Percentiles rank a stretch among this genome's conserved stretches.
These are phyloP conservation scores for Strix uralensis DNA, from an alignment of 2,113 vertebrate genomes.

Conservation along the genomic window DNA sequence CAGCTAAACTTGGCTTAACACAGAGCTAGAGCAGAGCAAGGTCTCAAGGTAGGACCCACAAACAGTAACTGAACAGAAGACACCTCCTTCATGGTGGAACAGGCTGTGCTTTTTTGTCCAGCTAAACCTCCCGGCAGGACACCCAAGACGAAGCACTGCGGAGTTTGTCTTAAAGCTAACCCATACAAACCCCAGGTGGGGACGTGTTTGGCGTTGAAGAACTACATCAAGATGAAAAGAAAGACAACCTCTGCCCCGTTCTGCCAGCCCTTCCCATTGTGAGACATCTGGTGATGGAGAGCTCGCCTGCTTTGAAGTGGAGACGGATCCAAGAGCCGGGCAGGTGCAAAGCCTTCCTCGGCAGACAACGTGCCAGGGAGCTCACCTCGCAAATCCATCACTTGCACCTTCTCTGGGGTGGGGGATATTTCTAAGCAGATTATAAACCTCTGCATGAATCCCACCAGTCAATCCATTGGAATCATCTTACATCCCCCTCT, in stretches of 20 bases:
- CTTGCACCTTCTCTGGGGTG: background rate
- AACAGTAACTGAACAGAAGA: background rate
- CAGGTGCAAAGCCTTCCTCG: background rate
- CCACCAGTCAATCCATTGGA: background rate
- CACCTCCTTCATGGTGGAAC: background rate
- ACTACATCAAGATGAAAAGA: background rate
- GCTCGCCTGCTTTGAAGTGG: background rate
- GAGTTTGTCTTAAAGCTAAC: background rate
- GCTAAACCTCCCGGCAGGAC: background rate
- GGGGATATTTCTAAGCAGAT: background rate
- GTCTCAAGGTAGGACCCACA: background rate
- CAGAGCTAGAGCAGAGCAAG: background rate
- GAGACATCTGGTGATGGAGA: background rate
- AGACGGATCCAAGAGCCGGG: background rate
- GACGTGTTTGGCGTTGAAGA: accelerated
- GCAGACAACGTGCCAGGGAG: background rate
- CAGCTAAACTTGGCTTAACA: background rate
- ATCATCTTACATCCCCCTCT: background rate
- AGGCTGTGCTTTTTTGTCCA: background rate
- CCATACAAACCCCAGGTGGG: background rate
- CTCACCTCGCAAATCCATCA: background rate
- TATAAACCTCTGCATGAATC: background rate
- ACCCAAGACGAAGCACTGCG: accelerated
- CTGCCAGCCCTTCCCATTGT: background rate
- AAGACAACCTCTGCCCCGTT: background rate